phyloP scores from a whole-genome alignment of 2,113 vertebrate genomes.

The Vidua macroura region DNA sequence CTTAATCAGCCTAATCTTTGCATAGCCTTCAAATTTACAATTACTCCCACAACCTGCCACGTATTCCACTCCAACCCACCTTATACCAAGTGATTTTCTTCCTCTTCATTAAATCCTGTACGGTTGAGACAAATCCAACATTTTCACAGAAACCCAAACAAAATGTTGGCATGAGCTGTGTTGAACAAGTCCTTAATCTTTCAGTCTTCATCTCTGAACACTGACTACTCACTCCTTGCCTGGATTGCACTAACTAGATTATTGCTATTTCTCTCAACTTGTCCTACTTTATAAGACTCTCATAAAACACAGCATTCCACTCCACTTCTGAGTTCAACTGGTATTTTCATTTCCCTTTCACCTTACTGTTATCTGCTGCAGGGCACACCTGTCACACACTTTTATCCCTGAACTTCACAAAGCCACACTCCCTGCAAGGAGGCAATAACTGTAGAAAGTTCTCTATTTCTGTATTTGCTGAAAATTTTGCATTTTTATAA shows the following conservation, averaged over 20 bases:
- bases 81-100: neutral
- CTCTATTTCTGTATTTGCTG: neutral
- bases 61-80: neutral
- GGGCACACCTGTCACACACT: neutral
- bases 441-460: neutral
- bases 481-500: neutral
- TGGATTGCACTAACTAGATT: neutral
- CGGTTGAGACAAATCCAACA: neutral
- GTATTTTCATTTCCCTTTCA: neutral
- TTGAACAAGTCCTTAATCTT: neutral
- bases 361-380: constrained; percentile 7
- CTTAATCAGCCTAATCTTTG: neutral
- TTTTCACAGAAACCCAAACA: neutral
- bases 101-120: neutral
- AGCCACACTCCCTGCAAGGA: neutral
- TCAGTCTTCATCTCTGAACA: neutral
- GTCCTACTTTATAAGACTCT: neutral
- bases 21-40: neutral
- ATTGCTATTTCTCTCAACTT: neutral
- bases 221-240: neutral
- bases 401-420: constrained; percentile 11
- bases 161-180: neutral
- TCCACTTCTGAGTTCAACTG: neutral
- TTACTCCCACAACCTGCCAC: neutral
- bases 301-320: neutral